Evolutionary conservation across 1,140 invertebrate genomes (phyloP), one percentile per base, ranked within the genome.

Genomic region (Megalopta genalis): DNA sequence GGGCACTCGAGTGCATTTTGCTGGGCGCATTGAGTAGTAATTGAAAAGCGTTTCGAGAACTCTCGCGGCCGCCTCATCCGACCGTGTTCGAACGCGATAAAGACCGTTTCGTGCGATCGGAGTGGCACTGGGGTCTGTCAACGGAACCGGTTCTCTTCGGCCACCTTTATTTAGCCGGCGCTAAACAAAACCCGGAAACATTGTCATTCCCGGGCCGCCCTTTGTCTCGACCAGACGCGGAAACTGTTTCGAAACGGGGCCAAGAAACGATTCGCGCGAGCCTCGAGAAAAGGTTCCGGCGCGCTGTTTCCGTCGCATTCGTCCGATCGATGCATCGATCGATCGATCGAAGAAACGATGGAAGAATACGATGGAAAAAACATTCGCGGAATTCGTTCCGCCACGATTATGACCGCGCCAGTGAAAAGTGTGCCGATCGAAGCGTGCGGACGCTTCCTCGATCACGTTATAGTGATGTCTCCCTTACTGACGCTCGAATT

Each of bases 281-380:
- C 18, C 2, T 0, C 18, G 37, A 14, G 64, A 66, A 18, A 25
- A 49, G 42, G 23, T 66, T 46, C 7, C 54, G 54, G 62, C 23
- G 39, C 46, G 16, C 4, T 25, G 39, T 66, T 46, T n/a, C 39
- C 21, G n/a, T 25, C 25, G 2, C 10, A 8, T n/a, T 57, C 21
- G 27, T 21, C 37, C 57, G 25, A 68, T 32, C 66, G 27, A 69
- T 69, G 49, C 49, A 57, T 57, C 57, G 25, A 68, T 32, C 66
- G 27, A 69, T 69, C 67, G 67, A 57, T 16, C 32, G 39, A 1
- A 0, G 18, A 2, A 25, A 46, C 49, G 21, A n/a, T n/a, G n/a
- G n/a, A n/a, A n/a, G n/a, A n/a, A n/a, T n/a, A n/a, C 27, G 49
- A n/a, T 37, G 32, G 37, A 37, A 42, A 27, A n/a, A 69, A 16